These are phyloP conservation scores for Andrena cerasifolii DNA, from an alignment of 1,140 invertebrate genomes.

Conservation along the genomic window DNA sequence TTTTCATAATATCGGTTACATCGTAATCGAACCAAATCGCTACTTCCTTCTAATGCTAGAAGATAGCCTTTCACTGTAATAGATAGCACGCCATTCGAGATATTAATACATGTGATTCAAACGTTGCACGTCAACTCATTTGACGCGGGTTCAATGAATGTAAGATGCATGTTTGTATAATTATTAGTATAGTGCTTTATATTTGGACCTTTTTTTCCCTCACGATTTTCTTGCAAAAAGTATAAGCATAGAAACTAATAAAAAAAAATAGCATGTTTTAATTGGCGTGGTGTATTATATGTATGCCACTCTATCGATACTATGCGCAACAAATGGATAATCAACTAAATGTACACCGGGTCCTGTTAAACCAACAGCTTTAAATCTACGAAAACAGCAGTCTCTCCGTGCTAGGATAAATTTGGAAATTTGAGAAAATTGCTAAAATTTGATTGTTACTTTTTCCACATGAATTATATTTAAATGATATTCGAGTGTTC, in stretches of 20 bases:
- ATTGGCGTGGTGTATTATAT: conserved; percentile 30
- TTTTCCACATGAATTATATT: conserved; percentile 32
- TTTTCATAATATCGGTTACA: conserved; percentile 18
- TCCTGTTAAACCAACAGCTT: conserved; percentile 25
- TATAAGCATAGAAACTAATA: conserved; percentile 38
- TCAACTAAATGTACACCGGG: conserved; percentile 30
- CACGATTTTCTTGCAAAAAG: conserved; percentile 40
- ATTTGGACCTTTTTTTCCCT: conserved; percentile 34
- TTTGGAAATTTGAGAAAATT: conserved; percentile 32
- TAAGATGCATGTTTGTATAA: conserved; percentile 43
- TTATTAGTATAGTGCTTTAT: conserved; percentile 50
- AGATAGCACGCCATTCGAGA: conserved; percentile 35
- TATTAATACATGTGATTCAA: conserved; percentile 39
- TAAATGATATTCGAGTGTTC: conserved; percentile 26
- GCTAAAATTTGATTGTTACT: conserved; percentile 29
- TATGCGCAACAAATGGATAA: conserved; percentile 20
- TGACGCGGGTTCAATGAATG: conserved; percentile 55
- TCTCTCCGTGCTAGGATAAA: conserved; percentile 41
- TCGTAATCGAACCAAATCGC: conserved; percentile 16
- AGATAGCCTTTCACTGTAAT: conserved; percentile 18
- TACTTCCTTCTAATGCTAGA: conserved; percentile 34
- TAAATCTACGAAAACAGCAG: conserved; percentile 58
- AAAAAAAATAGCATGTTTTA: neutral
- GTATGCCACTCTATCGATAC: neutral
- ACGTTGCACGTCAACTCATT: conserved; percentile 51